These are phyloP conservation scores for Parazoanthus swiftii DNA, from an alignment of 92 coral and sea anemone genomes.

Conservation along the genomic window DNA sequence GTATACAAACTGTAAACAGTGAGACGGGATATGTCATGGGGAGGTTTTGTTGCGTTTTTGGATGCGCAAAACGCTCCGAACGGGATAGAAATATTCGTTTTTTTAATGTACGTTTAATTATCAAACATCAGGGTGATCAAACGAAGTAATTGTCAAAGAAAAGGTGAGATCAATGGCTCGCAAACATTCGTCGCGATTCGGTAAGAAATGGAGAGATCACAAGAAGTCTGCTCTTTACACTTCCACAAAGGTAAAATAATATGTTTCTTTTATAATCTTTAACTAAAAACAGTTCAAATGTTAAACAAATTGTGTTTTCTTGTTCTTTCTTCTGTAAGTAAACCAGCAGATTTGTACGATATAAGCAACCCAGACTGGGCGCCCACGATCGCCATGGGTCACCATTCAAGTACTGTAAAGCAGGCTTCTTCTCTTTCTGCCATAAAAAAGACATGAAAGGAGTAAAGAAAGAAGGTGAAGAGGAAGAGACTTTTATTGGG, in stretches of 20 bases:
- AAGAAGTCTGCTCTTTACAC: constrained; percentile 59
- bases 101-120: constrained; percentile 46
- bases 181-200: constrained; percentile 60
- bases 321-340: too few relatives aligned
- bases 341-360: too few relatives aligned
- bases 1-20: neutral
- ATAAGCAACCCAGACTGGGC: too few relatives aligned
- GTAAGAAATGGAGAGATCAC: constrained; percentile 57
- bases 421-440: too few relatives aligned
- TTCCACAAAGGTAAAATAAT: constrained; percentile 52
- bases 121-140: constrained; percentile 47
- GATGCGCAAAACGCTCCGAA: constrained; percentile 61
- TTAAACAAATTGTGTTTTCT: too few relatives aligned
- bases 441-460: neutral
- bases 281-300: too few relatives aligned
- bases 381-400: too few relatives aligned
- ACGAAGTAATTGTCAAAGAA: constrained; percentile 49
- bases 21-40: constrained; percentile 41
- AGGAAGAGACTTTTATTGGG: too few relatives aligned
- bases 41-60: constrained; percentile 63
- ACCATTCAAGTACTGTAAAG: too few relatives aligned
- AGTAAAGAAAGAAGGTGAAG: too few relatives aligned
- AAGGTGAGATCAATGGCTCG: constrained; percentile 51
- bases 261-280: too few relatives aligned
- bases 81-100: constrained; percentile 50